phyloP scores from a whole-genome alignment of 2,888 invertebrate species.

The Drosophila hawaiiensis region DNA sequence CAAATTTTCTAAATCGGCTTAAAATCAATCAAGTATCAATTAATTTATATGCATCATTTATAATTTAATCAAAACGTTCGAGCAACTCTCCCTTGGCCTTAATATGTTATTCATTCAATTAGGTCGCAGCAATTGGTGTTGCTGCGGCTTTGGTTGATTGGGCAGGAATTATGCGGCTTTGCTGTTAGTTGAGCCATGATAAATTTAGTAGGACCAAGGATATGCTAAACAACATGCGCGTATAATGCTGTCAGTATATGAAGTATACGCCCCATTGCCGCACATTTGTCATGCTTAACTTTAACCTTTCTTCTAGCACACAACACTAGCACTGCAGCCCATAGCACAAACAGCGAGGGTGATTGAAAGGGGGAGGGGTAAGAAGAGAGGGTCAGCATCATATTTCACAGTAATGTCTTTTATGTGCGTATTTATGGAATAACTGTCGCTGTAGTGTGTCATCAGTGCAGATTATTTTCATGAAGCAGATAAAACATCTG shows the following conservation, averaged over 20 bases:
- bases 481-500: conserved; percentile 27
- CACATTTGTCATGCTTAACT: conserved; percentile 74
- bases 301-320: conserved; percentile 63
- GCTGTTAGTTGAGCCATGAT: conserved; percentile 44
- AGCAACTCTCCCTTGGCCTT: not conserved
- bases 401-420: conserved; percentile 24
- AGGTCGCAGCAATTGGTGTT: conserved; percentile 20
- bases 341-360: not conserved
- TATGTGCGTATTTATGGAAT: conserved; percentile 54
- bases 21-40: not conserved
- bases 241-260: conserved; percentile 49
- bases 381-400: not conserved
- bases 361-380: not conserved
- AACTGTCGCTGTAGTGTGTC: conserved; percentile 15
- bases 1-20: not conserved
- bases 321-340: conserved; percentile 1
- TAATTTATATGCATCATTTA: not conserved
- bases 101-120: conserved; percentile 15
- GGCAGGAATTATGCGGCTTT: conserved; percentile 47
- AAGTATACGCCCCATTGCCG: conserved; percentile 55
- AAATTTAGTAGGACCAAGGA: conserved; percentile 45
- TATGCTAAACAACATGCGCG: not conserved
- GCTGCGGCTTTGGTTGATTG: conserved; percentile 14
- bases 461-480: conserved; percentile 52
- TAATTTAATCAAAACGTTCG: not conserved